These are phyloP conservation scores for Lordiphosa andalusiaca DNA, from an alignment of 2,888 invertebrate genomes.

Conservation along the genomic window DNA sequence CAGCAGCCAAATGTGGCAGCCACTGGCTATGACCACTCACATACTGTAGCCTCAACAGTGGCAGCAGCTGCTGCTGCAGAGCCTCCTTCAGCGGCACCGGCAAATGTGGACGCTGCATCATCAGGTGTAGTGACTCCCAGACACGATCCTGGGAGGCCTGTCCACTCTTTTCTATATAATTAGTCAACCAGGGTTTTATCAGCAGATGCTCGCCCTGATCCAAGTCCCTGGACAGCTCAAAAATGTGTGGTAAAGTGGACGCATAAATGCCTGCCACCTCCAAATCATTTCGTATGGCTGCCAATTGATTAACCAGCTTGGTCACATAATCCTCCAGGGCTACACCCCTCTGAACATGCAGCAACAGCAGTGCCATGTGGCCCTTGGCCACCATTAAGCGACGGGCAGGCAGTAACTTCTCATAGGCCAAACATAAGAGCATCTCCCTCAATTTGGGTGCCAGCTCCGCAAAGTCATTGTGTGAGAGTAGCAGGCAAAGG, in stretches of 20 bases:
- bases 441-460: constrained; percentile 78
- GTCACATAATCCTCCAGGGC: constrained; percentile 75
- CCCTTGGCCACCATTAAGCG: constrained; percentile 78
- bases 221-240: constrained; percentile 70
- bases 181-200: constrained; percentile 77
- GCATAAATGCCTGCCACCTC: constrained; percentile 72
- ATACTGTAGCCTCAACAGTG: constrained; percentile 76
- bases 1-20: constrained; percentile 77
- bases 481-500: constrained; percentile 70
- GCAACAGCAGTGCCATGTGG: constrained; percentile 78
- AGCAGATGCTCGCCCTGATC: constrained; percentile 74
- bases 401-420: constrained; percentile 75
- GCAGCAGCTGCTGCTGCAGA: constrained; percentile 75
- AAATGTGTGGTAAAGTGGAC: constrained; percentile 68
- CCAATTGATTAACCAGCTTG: constrained; percentile 76
- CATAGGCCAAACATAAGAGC: constrained; percentile 76
- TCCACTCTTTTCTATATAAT: constrained; percentile 73
- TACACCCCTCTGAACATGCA: constrained; percentile 76
- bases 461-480: constrained; percentile 70
- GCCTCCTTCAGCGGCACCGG: constrained; percentile 54
- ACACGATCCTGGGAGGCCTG: constrained; percentile 77
- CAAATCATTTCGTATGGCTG: constrained; percentile 65
- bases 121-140: constrained; percentile 74
- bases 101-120: constrained; percentile 46
- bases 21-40: constrained; percentile 68